Base-by-base conservation (phyloP, 1,140 invertebrate species). In the Hestina assimilis region DNA sequence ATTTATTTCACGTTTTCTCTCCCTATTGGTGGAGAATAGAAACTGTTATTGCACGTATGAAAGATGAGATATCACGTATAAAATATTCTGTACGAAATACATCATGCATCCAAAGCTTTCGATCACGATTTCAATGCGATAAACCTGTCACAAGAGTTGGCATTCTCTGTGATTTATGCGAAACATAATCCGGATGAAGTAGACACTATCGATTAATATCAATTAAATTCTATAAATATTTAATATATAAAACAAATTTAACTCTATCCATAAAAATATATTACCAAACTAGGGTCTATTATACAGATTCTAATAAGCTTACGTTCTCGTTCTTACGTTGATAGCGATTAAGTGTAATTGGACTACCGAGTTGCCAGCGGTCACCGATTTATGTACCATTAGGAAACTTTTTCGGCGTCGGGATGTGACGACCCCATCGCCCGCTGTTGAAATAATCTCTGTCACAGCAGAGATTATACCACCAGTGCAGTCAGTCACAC, bases 11-110 rank as follows among this genome's bases (percentile, higher is more conserved):
- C 53, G 59, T 71, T 79, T 78, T 79, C 71, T 71, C 78, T 74
- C 72, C 67, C 69, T 75, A 79, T 80, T 75, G 71, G 74, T 71
- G 74, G 72, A 72, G 69, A 77, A 72, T 65, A 83, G 72, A 77
- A 86, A 84, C 76, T 83, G 78, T 82, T 87, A 82, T 82, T 83
- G 78, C 72, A 80, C 73, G 76, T 85, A 83, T 83, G 81, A 86
- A 79, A 75, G 79, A 86, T 86, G 83, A 80, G 70, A 78, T 73
- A 75, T 79, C 75, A 84, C 74, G 70, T 79, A 80, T 81, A 84
- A 86, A 81, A 87, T 84, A 77, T 84, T 76, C 67, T 70, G 63
- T 66, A 62, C 56, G 63, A 64, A 69, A 78, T 72, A 77, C 67
- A 79, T 83, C 76, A 80, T 69, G 64, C 74, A 72, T 69, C 58